Percentiles rank a stretch among this genome's conserved stretches.
Evolutionary conservation across 2,888 invertebrate species (phyloP).

Genomic region (Empis livida): DNA sequence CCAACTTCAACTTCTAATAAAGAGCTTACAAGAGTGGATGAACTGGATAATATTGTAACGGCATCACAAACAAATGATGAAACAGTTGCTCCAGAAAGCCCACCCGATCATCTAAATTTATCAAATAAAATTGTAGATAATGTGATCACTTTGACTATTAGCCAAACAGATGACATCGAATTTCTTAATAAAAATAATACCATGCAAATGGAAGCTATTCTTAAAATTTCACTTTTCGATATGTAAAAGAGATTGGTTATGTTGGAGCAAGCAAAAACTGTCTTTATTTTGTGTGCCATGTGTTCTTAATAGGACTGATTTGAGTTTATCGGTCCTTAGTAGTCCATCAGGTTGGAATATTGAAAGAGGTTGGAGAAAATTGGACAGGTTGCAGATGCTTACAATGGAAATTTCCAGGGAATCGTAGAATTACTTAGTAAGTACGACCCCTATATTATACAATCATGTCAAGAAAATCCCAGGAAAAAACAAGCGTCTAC

Average conservation of each 20-base stretch:
- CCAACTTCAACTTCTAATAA: not conserved
- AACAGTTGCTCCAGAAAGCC: too few species aligned
- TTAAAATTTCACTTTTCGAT: not conserved
- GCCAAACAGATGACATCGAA: not conserved
- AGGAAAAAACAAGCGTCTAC: not conserved
- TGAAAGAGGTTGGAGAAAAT: conserved; percentile 1
- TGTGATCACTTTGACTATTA: not conserved
- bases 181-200: conserved; percentile 1
- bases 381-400: not conserved
- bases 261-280: not conserved
- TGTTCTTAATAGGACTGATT: not conserved
- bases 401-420: not conserved
- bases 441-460: not conserved
- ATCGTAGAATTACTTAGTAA: not conserved
- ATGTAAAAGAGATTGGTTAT: not conserved
- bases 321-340: not conserved
- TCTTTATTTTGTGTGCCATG: not conserved
- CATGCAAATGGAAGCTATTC: not conserved
- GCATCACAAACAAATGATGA: not conserved
- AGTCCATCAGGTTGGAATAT: conserved; percentile 1
- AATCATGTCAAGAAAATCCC: not conserved
- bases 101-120: not conserved
- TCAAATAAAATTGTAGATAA: not conserved
- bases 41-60: not conserved
- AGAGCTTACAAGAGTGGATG: not conserved